phyloP scores from a whole-genome alignment of 2,888 invertebrate genomes.

The Thymelicus acteon region DNA sequence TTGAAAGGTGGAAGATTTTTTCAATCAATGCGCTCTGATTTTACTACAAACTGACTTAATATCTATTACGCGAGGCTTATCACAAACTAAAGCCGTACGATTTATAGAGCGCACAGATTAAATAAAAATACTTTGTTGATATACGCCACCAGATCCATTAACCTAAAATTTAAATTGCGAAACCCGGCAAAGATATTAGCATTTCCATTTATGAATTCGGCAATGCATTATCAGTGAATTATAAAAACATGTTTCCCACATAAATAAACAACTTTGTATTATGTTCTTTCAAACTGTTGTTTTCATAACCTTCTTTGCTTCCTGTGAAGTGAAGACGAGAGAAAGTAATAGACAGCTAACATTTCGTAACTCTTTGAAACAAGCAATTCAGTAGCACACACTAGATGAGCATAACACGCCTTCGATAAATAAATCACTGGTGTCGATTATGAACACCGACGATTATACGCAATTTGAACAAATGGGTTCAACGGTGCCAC shows the following conservation, averaged over 20 bases:
- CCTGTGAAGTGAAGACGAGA: constrained; percentile 69
- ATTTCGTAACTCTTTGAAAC: constrained; percentile 74
- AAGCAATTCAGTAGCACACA: constrained; percentile 56
- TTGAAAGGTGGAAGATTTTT: neutral
- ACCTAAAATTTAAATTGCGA: constrained; percentile 14
- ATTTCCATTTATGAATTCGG: constrained; percentile 13
- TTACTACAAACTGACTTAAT: neutral
- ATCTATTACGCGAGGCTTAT: neutral
- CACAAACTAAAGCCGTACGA: neutral
- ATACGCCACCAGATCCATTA: constrained; percentile 11
- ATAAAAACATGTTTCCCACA: neutral
- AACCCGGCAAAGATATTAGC: constrained; percentile 10
- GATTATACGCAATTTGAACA: constrained; percentile 29
- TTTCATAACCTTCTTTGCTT: constrained; percentile 79
- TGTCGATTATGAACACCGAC: constrained; percentile 38
- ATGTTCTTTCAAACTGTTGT: constrained; percentile 52
- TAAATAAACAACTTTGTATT: constrained; percentile 14
- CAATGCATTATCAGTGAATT: constrained; percentile 8
- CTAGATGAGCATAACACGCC: constrained; percentile 21
- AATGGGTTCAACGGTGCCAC: constrained; percentile 15
- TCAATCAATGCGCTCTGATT: neutral
- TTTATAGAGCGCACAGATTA: neutral
- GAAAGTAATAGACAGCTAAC: constrained; percentile 66
- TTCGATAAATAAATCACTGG: constrained; percentile 32
- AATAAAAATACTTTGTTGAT: constrained; percentile 20